Base-by-base conservation (phyloP, 1,140 invertebrate species). In the Sycophaga agraensis region DNA sequence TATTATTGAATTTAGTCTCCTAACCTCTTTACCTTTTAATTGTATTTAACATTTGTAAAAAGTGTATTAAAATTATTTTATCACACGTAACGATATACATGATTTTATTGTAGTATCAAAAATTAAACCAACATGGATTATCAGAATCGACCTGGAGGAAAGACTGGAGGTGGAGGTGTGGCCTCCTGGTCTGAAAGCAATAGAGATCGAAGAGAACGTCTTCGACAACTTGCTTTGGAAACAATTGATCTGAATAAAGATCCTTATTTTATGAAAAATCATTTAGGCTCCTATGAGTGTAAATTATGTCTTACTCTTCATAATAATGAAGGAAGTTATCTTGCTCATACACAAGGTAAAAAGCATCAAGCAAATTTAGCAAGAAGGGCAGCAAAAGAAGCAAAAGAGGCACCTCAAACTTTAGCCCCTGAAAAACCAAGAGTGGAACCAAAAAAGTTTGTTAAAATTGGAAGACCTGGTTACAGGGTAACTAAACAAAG, bases 331-430 rank as follows among this genome's bases (percentile, higher is more conserved):
- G 98, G 97, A 2, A 98, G 95, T 75, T 99, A 99, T 75, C 84
- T 99, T 69, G 97, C 98, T 12, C 98, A 99, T 72, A 99, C 98
- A 0, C 98, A 99, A 81, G 98, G 98, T n/a, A 99, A 99, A 76
- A 99, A 99, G 72, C 98, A 99, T 92, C 98, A 99, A 79, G 93
- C 96, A 0, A 99, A 99, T 83, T 85, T 99, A 72, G 97, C 97
- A 7, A 84, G 97, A 35, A 84, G 98, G 82, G 97, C 97, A 49
- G 97, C 97, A 0, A 99, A 99, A 80, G 97, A 99, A 82, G 97
- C 97, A 4, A 97, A 98, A 76, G 97, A 99, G 82, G 88, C 93
- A 9, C 96, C 96, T 0, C 88, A 91, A 40, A 83, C 83, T 8
- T 85, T 97, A 43, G 92, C 93, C 14, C 94, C 94, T 3, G 94